Conservation (phyloP, 2,888 invertebrate species). For the Hirtodrosophila histrioides region DNA sequence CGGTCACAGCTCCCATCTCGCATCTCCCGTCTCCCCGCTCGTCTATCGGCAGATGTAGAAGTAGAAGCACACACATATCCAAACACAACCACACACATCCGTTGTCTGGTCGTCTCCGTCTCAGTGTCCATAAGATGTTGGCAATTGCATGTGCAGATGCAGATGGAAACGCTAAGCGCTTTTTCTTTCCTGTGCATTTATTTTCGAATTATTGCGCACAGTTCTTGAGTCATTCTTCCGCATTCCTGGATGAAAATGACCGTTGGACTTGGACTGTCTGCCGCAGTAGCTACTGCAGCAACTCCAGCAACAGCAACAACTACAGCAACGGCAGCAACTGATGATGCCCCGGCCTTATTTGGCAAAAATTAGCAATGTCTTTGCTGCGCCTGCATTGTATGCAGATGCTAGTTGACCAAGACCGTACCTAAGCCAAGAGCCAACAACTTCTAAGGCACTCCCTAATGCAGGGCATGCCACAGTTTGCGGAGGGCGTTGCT, state of each 20-base stretch:
- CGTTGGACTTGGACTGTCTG: conserved; percentile 61
- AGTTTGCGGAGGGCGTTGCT: conserved; percentile 38
- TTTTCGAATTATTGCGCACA: conserved; percentile 81
- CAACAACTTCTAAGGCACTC: conserved; percentile 46
- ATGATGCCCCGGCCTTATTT: conserved; percentile 60
- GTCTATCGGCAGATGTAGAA: too few relatives aligned
- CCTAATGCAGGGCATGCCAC: conserved; percentile 30
- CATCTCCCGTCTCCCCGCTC: too few relatives aligned
- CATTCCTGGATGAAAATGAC: conserved; percentile 81
- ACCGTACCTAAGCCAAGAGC: neutral
- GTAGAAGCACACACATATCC: conserved; percentile 3
- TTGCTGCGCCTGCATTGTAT: conserved; percentile 56
- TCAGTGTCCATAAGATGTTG: conserved; percentile 12
- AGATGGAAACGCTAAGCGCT: conserved; percentile 69
- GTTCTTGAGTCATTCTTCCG: conserved; percentile 81
- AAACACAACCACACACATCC: conserved; percentile 21
- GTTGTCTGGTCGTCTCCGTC: conserved; percentile 23
- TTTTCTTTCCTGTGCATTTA: conserved; percentile 76
- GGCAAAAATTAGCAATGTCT: conserved; percentile 68
- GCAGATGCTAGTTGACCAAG: conserved; percentile 54
- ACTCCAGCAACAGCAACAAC: conserved; percentile 5
- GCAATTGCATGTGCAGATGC: conserved; percentile 44
- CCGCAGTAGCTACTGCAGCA: conserved; percentile 1
- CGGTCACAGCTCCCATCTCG: too few relatives aligned
- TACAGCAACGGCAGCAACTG: conserved; percentile 23